Evolutionary conservation across 2,888 invertebrate genomes (phyloP), one percentile per base, ranked within the genome.

Genomic region (Ellobium chinense): DNA sequence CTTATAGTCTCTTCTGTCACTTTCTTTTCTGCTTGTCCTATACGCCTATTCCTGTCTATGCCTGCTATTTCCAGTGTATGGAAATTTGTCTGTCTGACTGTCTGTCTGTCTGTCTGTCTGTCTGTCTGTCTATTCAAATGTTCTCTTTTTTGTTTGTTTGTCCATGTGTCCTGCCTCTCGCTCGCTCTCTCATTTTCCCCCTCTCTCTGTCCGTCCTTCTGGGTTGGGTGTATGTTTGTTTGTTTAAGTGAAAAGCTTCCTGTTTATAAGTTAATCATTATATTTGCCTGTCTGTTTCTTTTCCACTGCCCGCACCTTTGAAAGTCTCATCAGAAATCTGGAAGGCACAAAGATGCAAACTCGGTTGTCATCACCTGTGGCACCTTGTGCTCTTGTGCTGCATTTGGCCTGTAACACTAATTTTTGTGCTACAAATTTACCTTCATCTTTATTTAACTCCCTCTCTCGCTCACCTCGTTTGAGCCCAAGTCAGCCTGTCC

Each of bases 51-150:
- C 31, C 24, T 29, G 29, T 63, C 2, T 63, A 27, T 63, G 29
- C 29, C 63, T 63, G n/a, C n/a, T n/a, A n/a, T 14, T 62, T 24
- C 34, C 12, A 34, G n/a, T 66, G n/a, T 66, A 18, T 66, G n/a
- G 29, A 31, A 34, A 27, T 66, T 36, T 66, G 36, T 66, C 66
- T 66, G 66, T 66, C 66, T 66, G 36, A 34, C 66, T 66, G 66
- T 66, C 66, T 66, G 66, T 66, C 66, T 66, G 66, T 66, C 66
- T 66, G 66, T 66, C 70, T 70, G 70, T 70, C 70, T 70, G 70
- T 70, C 70, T 70, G 70, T 70, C 70, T 70, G 70, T 70, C 70
- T 58, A 34, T 56, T 14, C 21, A 12, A 14, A 5, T 46, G 46
- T 46, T 18, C 18, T 7, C 18, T 18, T 46, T 7, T 46, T 18